Evolutionary conservation across 2,797 vertebrate species (phyloP), one percentile per base, ranked within the genome.

Genomic region (Enteromius anoplus): DNA sequence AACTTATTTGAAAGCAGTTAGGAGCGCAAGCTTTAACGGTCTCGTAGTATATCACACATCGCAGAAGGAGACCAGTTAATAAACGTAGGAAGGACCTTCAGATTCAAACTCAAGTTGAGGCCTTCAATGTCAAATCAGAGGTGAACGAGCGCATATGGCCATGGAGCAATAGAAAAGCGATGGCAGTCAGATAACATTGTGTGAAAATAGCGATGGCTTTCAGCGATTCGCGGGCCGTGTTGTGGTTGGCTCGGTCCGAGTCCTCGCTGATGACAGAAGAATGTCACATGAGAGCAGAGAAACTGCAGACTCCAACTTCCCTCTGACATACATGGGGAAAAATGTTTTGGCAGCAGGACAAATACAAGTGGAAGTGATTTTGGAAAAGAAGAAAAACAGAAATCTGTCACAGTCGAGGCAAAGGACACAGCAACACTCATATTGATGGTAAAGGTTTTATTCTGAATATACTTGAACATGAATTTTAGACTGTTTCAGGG

Each of bases 401-500:
- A 89, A 88, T 86, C 70, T 79, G 87, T 88, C 72, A 85, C 34
- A 86, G 87, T 80, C 86, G 89, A 82, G 85, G 88, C 58, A 87
- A 84, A 60, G 83, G 79, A 90, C 26, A 45, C 75, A 75, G 89
- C 70, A 64, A 84, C 86, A 86, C 78, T 88, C 82, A 86, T 86
- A 88, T 87, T 90, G 96, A 95, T 96, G 95, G 96, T 96, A 97
- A 96, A 95, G 97, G 97, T 93, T 98, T 98, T 97, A 97, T 98
- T 97, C 94, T 95, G 94, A 96, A 97, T 97, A 96, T 96, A 96
- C 93, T 95, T 96, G 94, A 95, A 97, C 96, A 97, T 95, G 92
- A 96, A 96, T 95, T 94, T 64, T 92, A 95, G 96, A 97, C 86
- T 91, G 92, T 90, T 93, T 90, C 91, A 93, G 92, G 94, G 96